These are phyloP conservation scores for Diprion similis DNA, from an alignment of 1,140 invertebrate genomes.

Conservation along the genomic window DNA sequence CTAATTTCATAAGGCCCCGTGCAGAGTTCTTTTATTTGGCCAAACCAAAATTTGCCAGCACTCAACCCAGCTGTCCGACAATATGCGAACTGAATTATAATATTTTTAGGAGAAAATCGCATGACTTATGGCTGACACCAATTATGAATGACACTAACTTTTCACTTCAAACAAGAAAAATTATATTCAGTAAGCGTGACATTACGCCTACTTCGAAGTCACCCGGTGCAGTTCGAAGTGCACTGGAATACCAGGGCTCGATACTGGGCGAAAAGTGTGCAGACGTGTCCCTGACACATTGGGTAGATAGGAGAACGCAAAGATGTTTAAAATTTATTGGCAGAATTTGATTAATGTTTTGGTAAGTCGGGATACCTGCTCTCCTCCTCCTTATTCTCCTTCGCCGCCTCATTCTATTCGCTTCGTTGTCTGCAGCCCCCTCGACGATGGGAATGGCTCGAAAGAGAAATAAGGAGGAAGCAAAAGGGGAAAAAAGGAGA, in stretches of 20 bases:
- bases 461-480: too few relatives aligned
- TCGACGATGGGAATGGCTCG: too few relatives aligned
- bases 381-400: slow-evolving; percentile 24
- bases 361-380: slow-evolving; percentile 32
- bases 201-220: too few relatives aligned
- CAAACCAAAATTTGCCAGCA: slow-evolving; percentile 21
- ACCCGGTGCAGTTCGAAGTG: too few relatives aligned
- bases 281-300: slow-evolving; percentile 43
- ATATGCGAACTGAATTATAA: background rate
- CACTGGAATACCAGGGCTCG: background rate
- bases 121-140: background rate
- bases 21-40: background rate
- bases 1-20: slow-evolving; percentile 23
- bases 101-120: too few relatives aligned
- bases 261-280: slow-evolving; percentile 17
- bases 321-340: slow-evolving; percentile 46
- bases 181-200: too few relatives aligned
- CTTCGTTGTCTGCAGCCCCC: background rate
- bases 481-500: background rate
- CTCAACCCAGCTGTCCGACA: slow-evolving; percentile 31
- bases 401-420: background rate
- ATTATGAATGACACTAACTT: background rate
- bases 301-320: slow-evolving; percentile 32
- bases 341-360: slow-evolving; percentile 45
- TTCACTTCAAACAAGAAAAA: too few relatives aligned